Conservation (phyloP, 2,888 invertebrate species). For the Brachyptera putata region DNA sequence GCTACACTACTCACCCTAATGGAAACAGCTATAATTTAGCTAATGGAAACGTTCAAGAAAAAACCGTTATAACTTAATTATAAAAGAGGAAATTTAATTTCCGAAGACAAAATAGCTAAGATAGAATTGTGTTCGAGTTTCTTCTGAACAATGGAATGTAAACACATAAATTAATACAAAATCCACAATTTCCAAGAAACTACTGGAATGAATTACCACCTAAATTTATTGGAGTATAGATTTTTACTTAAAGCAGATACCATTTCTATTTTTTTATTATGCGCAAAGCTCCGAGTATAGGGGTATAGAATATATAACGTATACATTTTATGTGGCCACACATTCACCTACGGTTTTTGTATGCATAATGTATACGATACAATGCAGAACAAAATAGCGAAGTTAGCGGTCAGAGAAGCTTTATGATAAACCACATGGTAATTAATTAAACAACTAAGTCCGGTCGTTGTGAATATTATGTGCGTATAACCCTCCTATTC, state of each 20-base stretch:
- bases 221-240: too few relatives aligned
- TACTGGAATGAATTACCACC: too few relatives aligned
- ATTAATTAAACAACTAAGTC: conserved; percentile 12
- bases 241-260: too few relatives aligned
- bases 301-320: background rate
- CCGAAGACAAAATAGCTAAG: background rate
- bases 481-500: background rate
- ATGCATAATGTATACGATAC: too few relatives aligned
- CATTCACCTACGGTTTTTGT: too few relatives aligned
- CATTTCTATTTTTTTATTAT: too few relatives aligned
- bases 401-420: conserved; percentile 14
- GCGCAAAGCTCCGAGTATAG: too few relatives aligned
- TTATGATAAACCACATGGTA: conserved; percentile 19
- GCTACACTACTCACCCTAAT: too few relatives aligned
- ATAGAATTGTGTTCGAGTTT: background rate
- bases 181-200: too few relatives aligned
- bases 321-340: background rate
- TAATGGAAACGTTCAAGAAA: too few relatives aligned
- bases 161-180: background rate
- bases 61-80: too few relatives aligned
- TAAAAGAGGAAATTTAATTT: background rate
- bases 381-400: conserved; percentile 1
- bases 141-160: background rate
- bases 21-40: too few relatives aligned
- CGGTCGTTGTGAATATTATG: background rate